Conservation (phyloP, 1,140 invertebrate genomes). For the Heliconius congener region DNA sequence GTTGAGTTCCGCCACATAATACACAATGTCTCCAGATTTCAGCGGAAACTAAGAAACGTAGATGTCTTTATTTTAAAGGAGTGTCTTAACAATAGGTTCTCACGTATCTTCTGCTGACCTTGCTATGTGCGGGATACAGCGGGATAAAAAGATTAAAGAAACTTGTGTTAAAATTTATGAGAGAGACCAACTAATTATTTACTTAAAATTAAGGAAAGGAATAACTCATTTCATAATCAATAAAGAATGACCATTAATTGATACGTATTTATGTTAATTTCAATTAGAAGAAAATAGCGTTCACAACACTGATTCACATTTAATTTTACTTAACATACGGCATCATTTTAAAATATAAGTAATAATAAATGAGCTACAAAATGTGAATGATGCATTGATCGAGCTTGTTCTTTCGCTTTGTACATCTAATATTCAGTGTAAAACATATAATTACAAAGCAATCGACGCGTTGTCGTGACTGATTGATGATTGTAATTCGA, state of each 20-base stretch:
- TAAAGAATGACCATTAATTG: neutral
- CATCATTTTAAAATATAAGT: neutral
- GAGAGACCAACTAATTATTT: too few relatives aligned
- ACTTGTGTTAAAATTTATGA: too few relatives aligned
- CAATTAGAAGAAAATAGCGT: neutral
- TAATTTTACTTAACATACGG: neutral
- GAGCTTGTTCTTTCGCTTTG: conserved; percentile 8
- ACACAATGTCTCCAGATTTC: too few relatives aligned
- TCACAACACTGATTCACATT: neutral
- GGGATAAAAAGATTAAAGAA: too few relatives aligned
- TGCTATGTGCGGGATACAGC: too few relatives aligned
- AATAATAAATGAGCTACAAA: neutral
- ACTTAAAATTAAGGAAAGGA: too few relatives aligned
- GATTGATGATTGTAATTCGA: conserved; percentile 16
- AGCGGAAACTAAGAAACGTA: too few relatives aligned
- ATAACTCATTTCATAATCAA: too few relatives aligned
- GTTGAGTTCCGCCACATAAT: too few relatives aligned
- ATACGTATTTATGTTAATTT: neutral
- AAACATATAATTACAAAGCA: conserved; percentile 24
- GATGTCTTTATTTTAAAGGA: too few relatives aligned
- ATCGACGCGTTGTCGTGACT: conserved; percentile 17
- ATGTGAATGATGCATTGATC: conserved; percentile 6
- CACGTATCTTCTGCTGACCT: too few relatives aligned
- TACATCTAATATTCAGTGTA: conserved; percentile 8
- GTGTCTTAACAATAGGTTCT: too few relatives aligned